Conservation (phyloP, 2,113 vertebrate species). For the Guaruba guarouba region DNA sequence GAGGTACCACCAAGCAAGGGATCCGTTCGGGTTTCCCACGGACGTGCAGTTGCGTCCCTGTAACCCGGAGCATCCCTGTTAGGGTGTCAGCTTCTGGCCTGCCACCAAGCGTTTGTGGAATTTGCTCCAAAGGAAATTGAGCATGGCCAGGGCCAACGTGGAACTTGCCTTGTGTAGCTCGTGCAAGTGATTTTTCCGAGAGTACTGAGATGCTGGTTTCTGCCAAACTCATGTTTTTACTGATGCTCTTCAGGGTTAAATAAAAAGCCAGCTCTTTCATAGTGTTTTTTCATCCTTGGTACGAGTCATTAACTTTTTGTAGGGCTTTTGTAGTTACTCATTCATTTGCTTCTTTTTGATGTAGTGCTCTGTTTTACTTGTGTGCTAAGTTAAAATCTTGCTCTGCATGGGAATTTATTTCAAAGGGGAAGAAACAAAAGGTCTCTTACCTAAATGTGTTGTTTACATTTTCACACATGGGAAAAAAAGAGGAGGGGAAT, state of each 20-base stretch:
- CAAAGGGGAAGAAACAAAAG: background rate
- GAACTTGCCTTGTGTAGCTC: background rate
- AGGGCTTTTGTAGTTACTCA: background rate
- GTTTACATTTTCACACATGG: background rate
- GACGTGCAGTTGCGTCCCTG: accelerated
- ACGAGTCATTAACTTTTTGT: background rate
- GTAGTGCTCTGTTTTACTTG: background rate
- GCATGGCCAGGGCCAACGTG: background rate
- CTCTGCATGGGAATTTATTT: background rate
- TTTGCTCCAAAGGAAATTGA: background rate
- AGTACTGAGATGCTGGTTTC: background rate
- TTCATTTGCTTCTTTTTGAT: background rate
- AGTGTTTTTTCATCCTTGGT: background rate
- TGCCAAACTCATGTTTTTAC: background rate
- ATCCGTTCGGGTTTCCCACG: accelerated
- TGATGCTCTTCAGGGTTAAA: background rate
- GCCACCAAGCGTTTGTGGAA: accelerated
- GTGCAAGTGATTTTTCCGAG: background rate
- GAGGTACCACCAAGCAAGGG: background rate
- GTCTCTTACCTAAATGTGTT: background rate
- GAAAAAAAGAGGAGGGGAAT: background rate
- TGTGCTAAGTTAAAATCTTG: background rate
- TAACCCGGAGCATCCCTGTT: background rate
- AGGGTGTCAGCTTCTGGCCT: background rate
- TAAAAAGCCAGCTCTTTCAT: background rate